These are phyloP conservation scores for Coreius guichenoti DNA, from an alignment of 2,797 vertebrate genomes.

Conservation along the genomic window DNA sequence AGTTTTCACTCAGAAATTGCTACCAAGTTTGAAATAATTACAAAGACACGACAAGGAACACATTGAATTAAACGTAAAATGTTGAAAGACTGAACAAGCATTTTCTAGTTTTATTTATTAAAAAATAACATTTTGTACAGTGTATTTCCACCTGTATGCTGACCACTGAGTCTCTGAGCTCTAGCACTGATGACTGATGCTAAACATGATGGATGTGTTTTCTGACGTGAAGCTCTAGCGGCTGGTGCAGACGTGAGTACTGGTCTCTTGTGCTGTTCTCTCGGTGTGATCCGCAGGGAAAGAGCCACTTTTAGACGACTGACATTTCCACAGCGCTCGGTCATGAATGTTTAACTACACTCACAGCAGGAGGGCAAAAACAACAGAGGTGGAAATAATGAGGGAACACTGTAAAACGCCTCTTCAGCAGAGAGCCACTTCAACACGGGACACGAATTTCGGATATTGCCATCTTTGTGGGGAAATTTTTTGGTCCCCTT, in stretches of 20 bases:
- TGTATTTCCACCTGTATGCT: neutral
- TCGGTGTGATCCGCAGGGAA: neutral
- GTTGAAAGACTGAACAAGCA: neutral
- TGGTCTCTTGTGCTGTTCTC: neutral
- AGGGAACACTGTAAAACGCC: neutral
- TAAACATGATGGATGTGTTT: neutral
- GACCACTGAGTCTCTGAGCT: neutral
- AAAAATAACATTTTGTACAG: too few relatives aligned
- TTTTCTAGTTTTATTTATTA: neutral
- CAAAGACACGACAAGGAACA: neutral
- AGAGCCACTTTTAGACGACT: neutral
- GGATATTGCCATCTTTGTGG: too few relatives aligned
- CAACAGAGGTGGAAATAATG: slow-evolving; percentile 15
- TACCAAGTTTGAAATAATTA: neutral
- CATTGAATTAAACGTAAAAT: neutral
- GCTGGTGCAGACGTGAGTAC: neutral
- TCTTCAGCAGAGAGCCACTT: neutral
- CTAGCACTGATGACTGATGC: neutral
- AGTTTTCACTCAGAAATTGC: too few relatives aligned
- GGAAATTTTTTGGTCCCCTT: too few relatives aligned
- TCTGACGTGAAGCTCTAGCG: neutral
- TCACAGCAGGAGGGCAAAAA: neutral
- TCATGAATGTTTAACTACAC: slow-evolving; percentile 34
- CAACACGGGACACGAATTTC: too few relatives aligned
- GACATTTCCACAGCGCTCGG: slow-evolving; percentile 13